A percentile compares a stretch with the other conserved stretches of the same genome.
These are phyloP conservation scores for Coracias cyanogaster DNA, from an alignment of 2,797 vertebrate genomes.

Conservation along the genomic window DNA sequence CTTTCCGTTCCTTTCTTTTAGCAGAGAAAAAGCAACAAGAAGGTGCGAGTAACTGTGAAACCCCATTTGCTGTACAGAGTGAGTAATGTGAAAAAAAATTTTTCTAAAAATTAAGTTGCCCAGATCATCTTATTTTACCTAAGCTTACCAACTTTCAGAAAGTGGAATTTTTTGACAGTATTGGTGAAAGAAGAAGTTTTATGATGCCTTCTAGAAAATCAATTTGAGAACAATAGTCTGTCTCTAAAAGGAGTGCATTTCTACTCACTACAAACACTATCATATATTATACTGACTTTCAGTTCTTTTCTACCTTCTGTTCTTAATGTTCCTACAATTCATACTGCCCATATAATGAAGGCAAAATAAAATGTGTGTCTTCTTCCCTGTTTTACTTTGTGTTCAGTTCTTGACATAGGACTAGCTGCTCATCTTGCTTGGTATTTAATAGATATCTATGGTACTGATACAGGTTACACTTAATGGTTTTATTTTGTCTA, in stretches of 20 bases:
- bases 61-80: conserved; percentile 95
- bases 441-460: not conserved
- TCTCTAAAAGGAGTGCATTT: not conserved
- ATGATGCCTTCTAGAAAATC: not conserved
- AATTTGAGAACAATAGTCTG: not conserved
- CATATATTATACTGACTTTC: not conserved
- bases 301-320: not conserved
- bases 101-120: not conserved
- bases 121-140: not conserved
- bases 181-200: not conserved
- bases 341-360: not conserved
- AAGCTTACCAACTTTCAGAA: not conserved
- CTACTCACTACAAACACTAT: not conserved
- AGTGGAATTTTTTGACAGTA: not conserved
- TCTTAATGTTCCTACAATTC: not conserved
- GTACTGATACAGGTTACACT: not conserved
- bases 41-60: conserved; percentile 97
- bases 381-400: not conserved
- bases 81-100: conserved; percentile 67
- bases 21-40: conserved; percentile 93
- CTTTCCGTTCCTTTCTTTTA: conserved; percentile 66
- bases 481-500: not conserved
- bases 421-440: not conserved
- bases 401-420: not conserved
- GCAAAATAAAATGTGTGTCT: not conserved